Evolutionary conservation across 35 echinoderm and acorn worm species (phyloP), one percentile per base, ranked within the genome.

Genomic region (Heliocidaris tuberculata): DNA sequence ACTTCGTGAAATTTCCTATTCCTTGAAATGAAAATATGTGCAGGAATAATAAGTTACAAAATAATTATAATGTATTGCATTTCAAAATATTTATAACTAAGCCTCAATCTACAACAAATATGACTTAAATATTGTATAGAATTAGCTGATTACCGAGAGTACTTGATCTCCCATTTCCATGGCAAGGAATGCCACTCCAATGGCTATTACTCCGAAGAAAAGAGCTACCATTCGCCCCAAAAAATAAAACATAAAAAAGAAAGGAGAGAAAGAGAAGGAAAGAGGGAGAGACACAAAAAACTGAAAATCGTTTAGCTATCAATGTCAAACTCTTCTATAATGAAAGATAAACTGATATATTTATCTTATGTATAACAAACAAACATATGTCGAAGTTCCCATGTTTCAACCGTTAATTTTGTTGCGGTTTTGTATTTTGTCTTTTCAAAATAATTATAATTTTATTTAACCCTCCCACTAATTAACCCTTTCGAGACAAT

Each of bases 91-190:
- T 42, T 42, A 42, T 42, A 42, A 42, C 35, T 42, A 42, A 42
- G 35, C 3, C 35, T 42, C 35, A 3, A 42, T 42, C 35, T 42
- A 42, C 35, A 42, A 42, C 1, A 42, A 42, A 42, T 42, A 42
- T 42, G 35, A 42, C 35, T 42, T 42, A 42, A 42, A 1, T 42
- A 42, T 42, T 3, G 35, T 42, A 42, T 42, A 42, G 3, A 42
- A 42, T 42, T 42, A 42, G 35, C 35, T 30, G 29, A 11, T 89
- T 89, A 89, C 87, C 87, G 31, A 19, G 31, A 89, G 87, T 15
- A 89, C 87, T 47, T 89, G 87, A 89, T 89, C 87, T 42, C 87
- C 87, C 87, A 89, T 89, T 24, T 17, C 31, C 47, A 47, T 89
- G 12, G 87, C 87, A 89, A 89, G 87, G 13, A 89, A 89, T 9